These are phyloP conservation scores for Erythrocercus mccallii DNA, from an alignment of 2,113 vertebrate species.

Conservation along the genomic window DNA sequence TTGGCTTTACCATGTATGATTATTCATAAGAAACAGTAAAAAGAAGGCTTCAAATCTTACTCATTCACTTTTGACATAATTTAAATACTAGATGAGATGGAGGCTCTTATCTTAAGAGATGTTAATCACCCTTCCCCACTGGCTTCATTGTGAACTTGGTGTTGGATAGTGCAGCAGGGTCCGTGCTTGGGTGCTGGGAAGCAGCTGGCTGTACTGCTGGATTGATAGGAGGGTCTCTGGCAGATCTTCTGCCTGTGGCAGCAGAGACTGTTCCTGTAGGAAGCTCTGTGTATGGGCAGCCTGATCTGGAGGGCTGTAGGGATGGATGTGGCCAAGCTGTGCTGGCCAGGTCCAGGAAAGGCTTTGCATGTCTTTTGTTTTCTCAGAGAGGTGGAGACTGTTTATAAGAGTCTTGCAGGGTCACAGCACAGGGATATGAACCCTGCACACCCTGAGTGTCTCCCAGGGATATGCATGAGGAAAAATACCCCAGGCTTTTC, in stretches of 20 bases:
- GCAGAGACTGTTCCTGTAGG: fast-evolving
- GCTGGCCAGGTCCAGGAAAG: neutral
- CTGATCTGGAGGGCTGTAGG: neutral
- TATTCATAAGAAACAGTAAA: neutral
- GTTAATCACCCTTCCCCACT: neutral
- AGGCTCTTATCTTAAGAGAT: neutral
- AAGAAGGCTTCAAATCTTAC: neutral
- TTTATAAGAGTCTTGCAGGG: no score
- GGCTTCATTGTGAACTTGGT: neutral
- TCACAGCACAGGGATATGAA: neutral
- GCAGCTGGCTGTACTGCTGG: neutral
- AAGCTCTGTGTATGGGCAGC: neutral
- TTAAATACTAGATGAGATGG: neutral
- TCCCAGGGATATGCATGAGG: neutral
- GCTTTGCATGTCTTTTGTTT: neutral
- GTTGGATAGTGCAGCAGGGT: neutral
- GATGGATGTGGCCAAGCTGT: neutral
- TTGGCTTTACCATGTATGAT: neutral
- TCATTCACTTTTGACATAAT: neutral
- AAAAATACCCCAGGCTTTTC: neutral
- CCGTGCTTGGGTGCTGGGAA: neutral
- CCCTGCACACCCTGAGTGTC: neutral
- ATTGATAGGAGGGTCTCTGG: neutral
- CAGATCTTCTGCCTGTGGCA: neutral
- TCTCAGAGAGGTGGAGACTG: neutral